A percentile compares a stretch with the other conserved stretches of the same genome.
phyloP scores from a whole-genome alignment of 1,140 invertebrate genomes.

The Solen grandis region DNA sequence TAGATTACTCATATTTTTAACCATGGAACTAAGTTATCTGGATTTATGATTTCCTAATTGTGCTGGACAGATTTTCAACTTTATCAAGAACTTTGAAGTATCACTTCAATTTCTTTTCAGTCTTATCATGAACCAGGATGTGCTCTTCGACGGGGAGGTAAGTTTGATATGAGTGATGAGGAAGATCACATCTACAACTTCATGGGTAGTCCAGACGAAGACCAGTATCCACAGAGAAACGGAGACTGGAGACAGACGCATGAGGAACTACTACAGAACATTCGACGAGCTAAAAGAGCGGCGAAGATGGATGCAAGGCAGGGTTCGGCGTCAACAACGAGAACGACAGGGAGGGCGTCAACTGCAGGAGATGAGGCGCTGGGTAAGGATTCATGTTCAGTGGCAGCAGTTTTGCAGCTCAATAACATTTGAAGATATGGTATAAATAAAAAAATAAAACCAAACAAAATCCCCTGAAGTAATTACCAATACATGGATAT shows the following conservation, averaged over 20 bases:
- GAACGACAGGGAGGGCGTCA: not conserved
- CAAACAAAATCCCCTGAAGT: too few species aligned
- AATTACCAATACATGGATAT: too few species aligned
- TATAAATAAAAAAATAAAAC: too few species aligned
- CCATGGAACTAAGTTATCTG: too few species aligned
- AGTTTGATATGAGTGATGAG: constrained; percentile 58
- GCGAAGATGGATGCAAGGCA: constrained; percentile 20
- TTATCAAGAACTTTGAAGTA: too few species aligned
- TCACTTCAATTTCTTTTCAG: constrained; percentile 31
- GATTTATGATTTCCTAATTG: too few species aligned
- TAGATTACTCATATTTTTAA: too few species aligned
- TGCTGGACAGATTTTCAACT: too few species aligned
- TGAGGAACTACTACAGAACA: constrained; percentile 52
- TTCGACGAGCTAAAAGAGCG: constrained; percentile 45
- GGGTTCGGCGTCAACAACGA: constrained; percentile 34
- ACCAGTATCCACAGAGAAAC: constrained; percentile 33
- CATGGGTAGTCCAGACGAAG: constrained; percentile 13
- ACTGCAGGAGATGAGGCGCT: constrained; percentile 26
- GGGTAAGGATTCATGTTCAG: constrained; percentile 11
- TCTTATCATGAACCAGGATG: constrained; percentile 66
- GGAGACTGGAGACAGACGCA: constrained; percentile 60
- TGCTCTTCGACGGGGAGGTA: constrained; percentile 53
- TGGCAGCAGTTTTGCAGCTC: too few species aligned
- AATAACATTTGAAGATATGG: too few species aligned
- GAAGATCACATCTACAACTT: constrained; percentile 14